phyloP scores from a whole-genome alignment of 2,888 invertebrate species.

The Zaprionus lineosus region DNA sequence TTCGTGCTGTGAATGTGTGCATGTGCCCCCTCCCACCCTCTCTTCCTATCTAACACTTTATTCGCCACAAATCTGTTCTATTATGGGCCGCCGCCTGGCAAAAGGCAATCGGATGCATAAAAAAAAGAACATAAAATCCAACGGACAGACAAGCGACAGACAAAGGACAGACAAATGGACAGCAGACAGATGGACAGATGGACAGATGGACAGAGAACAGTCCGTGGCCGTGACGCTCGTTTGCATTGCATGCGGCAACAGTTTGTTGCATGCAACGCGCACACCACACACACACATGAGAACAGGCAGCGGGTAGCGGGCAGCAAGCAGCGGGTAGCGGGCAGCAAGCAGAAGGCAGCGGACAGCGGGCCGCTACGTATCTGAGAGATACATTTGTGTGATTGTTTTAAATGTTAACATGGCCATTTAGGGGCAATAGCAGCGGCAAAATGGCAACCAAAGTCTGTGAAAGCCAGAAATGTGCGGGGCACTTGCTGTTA shows the following conservation, averaged over 20 bases:
- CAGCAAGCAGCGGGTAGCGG: no score
- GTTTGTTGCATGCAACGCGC: slow-evolving; percentile 60
- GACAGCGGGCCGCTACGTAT: no score
- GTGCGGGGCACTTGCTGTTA: slow-evolving; percentile 72
- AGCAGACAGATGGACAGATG: slow-evolving; percentile 50
- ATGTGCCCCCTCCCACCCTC: slow-evolving; percentile 25
- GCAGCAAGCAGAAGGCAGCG: no score
- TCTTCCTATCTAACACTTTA: slow-evolving; percentile 58
- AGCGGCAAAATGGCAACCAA: slow-evolving; percentile 76
- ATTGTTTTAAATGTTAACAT: slow-evolving; percentile 78
- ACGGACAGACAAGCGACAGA: no score
- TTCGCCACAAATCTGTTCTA: slow-evolving; percentile 63
- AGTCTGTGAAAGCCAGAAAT: slow-evolving; percentile 63
- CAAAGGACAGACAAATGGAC: no score
- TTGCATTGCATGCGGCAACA: slow-evolving; percentile 66
- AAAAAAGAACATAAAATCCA: slow-evolving; percentile 41
- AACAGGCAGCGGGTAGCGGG: neutral
- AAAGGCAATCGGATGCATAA: slow-evolving; percentile 53
- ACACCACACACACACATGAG: slow-evolving; percentile 14
- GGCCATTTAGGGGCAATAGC: slow-evolving; percentile 78
- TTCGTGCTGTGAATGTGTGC: no score
- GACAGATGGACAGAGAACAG: slow-evolving; percentile 45
- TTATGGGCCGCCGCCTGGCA: slow-evolving; percentile 55
- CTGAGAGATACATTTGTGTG: slow-evolving; percentile 64
- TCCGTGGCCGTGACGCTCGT: slow-evolving; percentile 50